These are phyloP conservation scores for Pelobates cultripes DNA, from an alignment of 2,797 vertebrate genomes.

Conservation along the genomic window DNA sequence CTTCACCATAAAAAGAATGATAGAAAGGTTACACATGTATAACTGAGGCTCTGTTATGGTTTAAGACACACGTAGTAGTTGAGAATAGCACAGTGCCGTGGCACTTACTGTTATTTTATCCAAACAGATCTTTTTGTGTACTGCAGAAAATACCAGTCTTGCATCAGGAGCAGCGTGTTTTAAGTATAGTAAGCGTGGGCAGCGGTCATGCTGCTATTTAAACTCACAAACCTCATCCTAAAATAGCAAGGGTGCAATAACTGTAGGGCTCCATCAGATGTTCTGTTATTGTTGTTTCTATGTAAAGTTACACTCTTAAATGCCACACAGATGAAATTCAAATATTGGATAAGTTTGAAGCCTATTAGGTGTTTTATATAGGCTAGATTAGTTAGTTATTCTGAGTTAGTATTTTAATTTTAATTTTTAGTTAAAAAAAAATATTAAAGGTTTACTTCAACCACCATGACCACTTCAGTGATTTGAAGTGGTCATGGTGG, in stretches of 20 bases:
- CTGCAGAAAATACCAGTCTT: background rate
- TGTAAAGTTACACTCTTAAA: background rate
- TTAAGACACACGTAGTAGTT: conserved; percentile 35
- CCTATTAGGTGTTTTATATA: too few species aligned
- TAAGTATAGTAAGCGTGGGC: background rate
- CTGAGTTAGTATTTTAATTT: too few species aligned
- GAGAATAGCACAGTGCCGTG: conserved; percentile 20
- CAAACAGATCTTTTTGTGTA: conserved; percentile 24
- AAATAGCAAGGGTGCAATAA: background rate
- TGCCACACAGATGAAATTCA: background rate
- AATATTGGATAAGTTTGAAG: background rate
- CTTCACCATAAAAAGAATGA: conserved; percentile 47
- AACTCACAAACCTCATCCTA: background rate
- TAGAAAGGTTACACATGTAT: conserved; percentile 34
- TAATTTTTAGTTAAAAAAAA: too few species aligned
- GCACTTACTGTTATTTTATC: conserved; percentile 26
- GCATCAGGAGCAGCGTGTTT: conserved; percentile 1
- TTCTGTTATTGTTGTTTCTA: background rate
- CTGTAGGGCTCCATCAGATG: background rate
- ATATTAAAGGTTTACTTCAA: too few species aligned
- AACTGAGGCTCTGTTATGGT: conserved; percentile 44
- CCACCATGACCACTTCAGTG: too few species aligned
- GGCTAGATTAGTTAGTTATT: too few species aligned
- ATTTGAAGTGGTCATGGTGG: too few species aligned
- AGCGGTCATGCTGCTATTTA: background rate